Base-by-base conservation (phyloP, 1,140 invertebrate genomes). In the Berghia stephanieae region DNA sequence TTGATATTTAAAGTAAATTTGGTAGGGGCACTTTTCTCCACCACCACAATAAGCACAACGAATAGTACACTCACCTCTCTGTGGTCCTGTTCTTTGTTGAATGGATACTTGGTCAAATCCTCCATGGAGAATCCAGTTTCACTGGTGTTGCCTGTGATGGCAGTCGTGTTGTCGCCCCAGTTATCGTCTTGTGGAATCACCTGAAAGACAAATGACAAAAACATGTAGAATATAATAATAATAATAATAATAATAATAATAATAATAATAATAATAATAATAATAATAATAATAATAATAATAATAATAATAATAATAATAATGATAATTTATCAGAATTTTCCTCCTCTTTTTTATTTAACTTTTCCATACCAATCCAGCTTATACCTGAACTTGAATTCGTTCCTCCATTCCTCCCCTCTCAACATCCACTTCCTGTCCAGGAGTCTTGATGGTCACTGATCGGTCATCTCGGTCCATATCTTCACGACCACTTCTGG, bases 141-240 rank as follows among this genome's bases (percentile, higher is more conserved):
- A 0, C 96, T 98, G 2, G 96, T 98, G 84, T 98, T 98, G 24
- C 96, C 97, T 4, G 98, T 99, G 34, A 99, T 94, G 0, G 96
- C 97, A 4, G 97, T 99, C 0, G 96, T 98, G 85, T 96, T 98
- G 90, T 99, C 98, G 44, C 96, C 96, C 97, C 97, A 99, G 87
- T 97, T 98, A 85, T 99, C 97, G 91, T 98, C 96, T 87, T 92
- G 92, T 0, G 96, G 96, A 55, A 98, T 88, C 79, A 97, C 97
- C 90, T 97, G 95, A 63, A 97, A 73, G 34, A 63, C 38, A 44
- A 8, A 71, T 31, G 10, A 5, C 42, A 43, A 24, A 0, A 18
- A 42, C 18, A 10, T 27, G 18, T 49, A 34, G 38, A 18, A 21
- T 10, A 21, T n/a, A n/a, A n/a, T n/a, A n/a, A n/a, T n/a, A n/a